Evolutionary conservation across 2,888 invertebrate species (phyloP), one percentile per base, ranked within the genome.

Genomic region (Ernsta delagoae): DNA sequence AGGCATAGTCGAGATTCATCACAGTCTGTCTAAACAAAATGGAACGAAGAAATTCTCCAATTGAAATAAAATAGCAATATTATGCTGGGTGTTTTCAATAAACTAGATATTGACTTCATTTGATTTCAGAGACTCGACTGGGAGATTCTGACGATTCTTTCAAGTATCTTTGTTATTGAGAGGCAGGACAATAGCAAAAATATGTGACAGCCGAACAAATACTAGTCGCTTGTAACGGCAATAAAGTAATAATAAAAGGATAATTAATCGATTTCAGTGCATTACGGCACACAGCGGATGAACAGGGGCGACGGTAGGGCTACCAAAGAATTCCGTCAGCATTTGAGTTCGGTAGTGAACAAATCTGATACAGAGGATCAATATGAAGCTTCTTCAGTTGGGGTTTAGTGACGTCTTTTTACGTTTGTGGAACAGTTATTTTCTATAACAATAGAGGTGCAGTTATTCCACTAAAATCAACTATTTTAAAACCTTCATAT

Each of bases 231-330:
- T 71, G 72, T 73, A 72, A 75, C 75, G 79, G 80, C 89, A 85
- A 92, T 92, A 88, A 92, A 91, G 88, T 89, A 89, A 92, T 91
- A 92, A 91, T 91, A 91, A 90, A 92, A 81, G 89, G 85, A 89
- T 90, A 92, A 92, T 92, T 92, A 93, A 91, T 90, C 85, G 90
- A 92, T 90, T 87, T 84, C 84, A 84, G 87, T 90, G 87, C 92
- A 91, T 92, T 92, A 92, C 85, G 77, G 81, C 75, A 73, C 72
- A 73, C 69, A 63, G 50, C 65, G 45, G 70, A 72, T n/a, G 70
- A 70, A 72, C 70, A 69, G 74, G 74, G 74, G 63, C 5, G 7
- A 9, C 24, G 7, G 4, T 54, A 70, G 79, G 73, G 75, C 71
- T 69, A 31, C 45, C 68, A 63, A 43, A 11, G 11, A 11, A n/a